These are phyloP conservation scores for Mimachlamys varia DNA, from an alignment of 2,888 invertebrate species.

Conservation along the genomic window DNA sequence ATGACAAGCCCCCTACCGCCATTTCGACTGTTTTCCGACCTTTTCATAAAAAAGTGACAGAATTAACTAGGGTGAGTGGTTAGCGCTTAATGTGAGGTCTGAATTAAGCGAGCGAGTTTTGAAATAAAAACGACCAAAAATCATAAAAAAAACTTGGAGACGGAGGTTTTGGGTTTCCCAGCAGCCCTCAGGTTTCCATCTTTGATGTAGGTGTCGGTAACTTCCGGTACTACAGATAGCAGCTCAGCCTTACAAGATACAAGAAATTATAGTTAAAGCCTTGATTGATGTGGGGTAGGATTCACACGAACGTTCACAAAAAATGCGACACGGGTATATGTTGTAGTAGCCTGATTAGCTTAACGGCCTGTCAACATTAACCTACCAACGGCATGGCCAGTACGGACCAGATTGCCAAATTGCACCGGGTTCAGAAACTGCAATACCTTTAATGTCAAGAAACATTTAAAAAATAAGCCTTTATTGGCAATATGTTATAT, in stretches of 20 bases:
- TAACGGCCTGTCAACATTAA: constrained; percentile 1
- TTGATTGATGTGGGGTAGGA: constrained; percentile 29
- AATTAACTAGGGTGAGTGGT: not conserved
- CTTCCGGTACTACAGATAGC: constrained; percentile 1
- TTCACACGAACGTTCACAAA: not conserved
- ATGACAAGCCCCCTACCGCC: not conserved
- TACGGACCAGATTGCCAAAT: not conserved
- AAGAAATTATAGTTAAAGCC: too few species aligned
- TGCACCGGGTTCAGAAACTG: not conserved
- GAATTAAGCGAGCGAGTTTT: not conserved
- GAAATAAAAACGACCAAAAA: not conserved
- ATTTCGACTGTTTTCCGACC: not conserved
- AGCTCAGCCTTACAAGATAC: too few species aligned
- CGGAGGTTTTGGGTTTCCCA: not conserved
- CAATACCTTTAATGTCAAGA: not conserved
- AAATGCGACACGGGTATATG: not conserved
- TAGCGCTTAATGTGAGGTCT: not conserved
- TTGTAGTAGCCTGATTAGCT: not conserved
- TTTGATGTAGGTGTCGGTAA: constrained; percentile 34
- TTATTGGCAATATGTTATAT: not conserved
- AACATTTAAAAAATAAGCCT: not conserved
- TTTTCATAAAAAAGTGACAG: not conserved
- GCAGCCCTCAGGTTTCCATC: constrained; percentile 1
- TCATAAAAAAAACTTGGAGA: not conserved
- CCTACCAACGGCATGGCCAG: not conserved